Percentiles rank a stretch among this genome's conserved stretches.
These are phyloP conservation scores for Scaptomyza flava DNA, from an alignment of 2,888 invertebrate species.

Conservation along the genomic window DNA sequence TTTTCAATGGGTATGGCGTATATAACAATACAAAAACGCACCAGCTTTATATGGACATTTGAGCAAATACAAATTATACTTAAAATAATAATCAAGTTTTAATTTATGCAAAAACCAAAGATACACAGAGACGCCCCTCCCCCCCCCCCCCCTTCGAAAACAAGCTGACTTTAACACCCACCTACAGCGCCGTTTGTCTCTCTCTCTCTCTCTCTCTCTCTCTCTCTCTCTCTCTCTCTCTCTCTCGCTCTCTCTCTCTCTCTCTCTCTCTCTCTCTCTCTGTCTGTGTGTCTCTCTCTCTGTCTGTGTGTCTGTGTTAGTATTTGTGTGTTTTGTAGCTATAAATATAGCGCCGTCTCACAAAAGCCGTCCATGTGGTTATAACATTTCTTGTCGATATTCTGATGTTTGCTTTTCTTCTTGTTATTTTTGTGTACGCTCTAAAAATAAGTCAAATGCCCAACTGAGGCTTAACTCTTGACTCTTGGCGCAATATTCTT, in stretches of 20 bases:
- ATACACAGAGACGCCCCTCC: slow-evolving; percentile 20
- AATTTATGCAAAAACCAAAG: slow-evolving; percentile 55
- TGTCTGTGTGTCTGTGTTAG: not conserved
- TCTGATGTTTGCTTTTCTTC: slow-evolving; percentile 8
- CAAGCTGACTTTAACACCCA: slow-evolving; percentile 41
- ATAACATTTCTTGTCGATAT: slow-evolving; percentile 31
- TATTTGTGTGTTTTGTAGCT: slow-evolving; percentile 40
- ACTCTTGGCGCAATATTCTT: slow-evolving; percentile 3
- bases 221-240: slow-evolving; percentile 10
- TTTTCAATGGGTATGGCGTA: too few relatives aligned
- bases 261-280: not conserved
- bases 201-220: not conserved
- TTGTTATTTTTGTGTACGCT: slow-evolving; percentile 16
- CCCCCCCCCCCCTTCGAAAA: not conserved
- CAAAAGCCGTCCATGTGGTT: slow-evolving; percentile 58
- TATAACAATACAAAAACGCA: not conserved
- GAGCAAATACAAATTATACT: not conserved
- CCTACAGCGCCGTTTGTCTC: slow-evolving; percentile 2
- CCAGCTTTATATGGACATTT: not conserved
- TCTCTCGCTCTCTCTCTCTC: not conserved
- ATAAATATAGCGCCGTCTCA: slow-evolving; percentile 27
- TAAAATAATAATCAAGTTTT: slow-evolving; percentile 35
- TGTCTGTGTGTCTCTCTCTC: slow-evolving; percentile 12
- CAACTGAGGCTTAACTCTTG: slow-evolving; percentile 13
- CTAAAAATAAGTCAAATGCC: slow-evolving; percentile 41